Evolutionary conservation across 2,888 invertebrate genomes (phyloP).

Genomic region (Dascillus cervinus): DNA sequence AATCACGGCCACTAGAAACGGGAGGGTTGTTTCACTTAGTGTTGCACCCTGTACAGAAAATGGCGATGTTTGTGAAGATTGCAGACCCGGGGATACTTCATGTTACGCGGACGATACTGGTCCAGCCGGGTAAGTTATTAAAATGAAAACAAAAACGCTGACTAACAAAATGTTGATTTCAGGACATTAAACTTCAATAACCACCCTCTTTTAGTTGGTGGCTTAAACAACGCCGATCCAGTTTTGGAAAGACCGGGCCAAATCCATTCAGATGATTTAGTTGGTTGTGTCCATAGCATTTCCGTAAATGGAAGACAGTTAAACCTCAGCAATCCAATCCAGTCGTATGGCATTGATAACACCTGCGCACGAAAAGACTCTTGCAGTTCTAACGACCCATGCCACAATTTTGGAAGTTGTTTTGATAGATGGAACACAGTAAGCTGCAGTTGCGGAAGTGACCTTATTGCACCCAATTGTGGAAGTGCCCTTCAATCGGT

Average conservation of each 20-base stretch:
- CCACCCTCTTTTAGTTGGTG: constrained; percentile 78
- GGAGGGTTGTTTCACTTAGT: constrained; percentile 77
- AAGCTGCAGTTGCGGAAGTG: constrained; percentile 62
- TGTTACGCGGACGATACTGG: constrained; percentile 76
- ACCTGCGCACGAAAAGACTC: constrained; percentile 69
- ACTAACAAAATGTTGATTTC: constrained; percentile 34
- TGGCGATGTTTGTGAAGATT: constrained; percentile 80
- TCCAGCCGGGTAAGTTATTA: constrained; percentile 13
- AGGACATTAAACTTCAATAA: constrained; percentile 89
- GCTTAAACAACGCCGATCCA: constrained; percentile 76
- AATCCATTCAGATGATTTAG: constrained; percentile 84
- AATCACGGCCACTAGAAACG: constrained; percentile 84
- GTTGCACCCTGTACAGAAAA: constrained; percentile 76
- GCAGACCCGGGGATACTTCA: constrained; percentile 69
- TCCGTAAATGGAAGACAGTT: constrained; percentile 77
- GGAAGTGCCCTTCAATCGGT: constrained; percentile 69
- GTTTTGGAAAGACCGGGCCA: constrained; percentile 84
- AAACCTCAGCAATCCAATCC: constrained; percentile 71
- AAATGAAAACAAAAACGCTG: neutral
- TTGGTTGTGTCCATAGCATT: constrained; percentile 89
- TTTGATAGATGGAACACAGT: constrained; percentile 78
- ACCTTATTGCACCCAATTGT: constrained; percentile 72
- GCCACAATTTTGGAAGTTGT: constrained; percentile 62
- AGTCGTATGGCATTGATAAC: constrained; percentile 62
- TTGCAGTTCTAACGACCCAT: constrained; percentile 53